phyloP scores from a whole-genome alignment of 2,888 invertebrate genomes.

The Nomada hirtipes region DNA sequence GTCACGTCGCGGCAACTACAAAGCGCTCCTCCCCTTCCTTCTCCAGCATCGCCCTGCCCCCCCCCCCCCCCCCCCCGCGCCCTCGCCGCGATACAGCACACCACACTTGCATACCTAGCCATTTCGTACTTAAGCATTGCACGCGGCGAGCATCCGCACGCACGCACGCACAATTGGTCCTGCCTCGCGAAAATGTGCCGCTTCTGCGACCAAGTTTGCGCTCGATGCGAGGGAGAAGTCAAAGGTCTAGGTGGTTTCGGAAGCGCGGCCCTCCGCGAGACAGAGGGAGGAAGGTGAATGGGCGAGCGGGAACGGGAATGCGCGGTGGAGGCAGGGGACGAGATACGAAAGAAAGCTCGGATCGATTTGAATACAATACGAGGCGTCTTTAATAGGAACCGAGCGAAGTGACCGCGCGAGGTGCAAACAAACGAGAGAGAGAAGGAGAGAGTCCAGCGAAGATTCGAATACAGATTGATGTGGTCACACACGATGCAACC shows the following conservation, averaged over 20 bases:
- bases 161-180: constrained; percentile 28
- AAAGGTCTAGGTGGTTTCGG: too few species aligned
- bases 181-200: not conserved
- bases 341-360: constrained; percentile 55
- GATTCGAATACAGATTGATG: constrained; percentile 82
- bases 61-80: constrained; percentile 20
- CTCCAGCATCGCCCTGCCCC: constrained; percentile 19
- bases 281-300: constrained; percentile 48
- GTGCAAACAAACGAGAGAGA: constrained; percentile 77
- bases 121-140: constrained; percentile 73
- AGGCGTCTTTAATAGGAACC: constrained; percentile 76
- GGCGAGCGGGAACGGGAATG: constrained; percentile 13
- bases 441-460: constrained; percentile 46
- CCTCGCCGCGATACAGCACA: constrained; percentile 51
- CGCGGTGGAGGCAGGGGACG: not conserved
- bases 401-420: constrained; percentile 76
- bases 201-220: not conserved
- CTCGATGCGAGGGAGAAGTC: too few species aligned
- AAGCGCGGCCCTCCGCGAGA: not conserved
- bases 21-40: constrained; percentile 71
- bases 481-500: constrained; percentile 83
- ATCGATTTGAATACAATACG: constrained; percentile 83
- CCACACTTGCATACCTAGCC: constrained; percentile 77
- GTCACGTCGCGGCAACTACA: constrained; percentile 84
- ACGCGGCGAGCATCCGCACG: constrained; percentile 24